These are phyloP conservation scores for Antheraea yamamai DNA, from an alignment of 2,888 invertebrate species.

Conservation along the genomic window DNA sequence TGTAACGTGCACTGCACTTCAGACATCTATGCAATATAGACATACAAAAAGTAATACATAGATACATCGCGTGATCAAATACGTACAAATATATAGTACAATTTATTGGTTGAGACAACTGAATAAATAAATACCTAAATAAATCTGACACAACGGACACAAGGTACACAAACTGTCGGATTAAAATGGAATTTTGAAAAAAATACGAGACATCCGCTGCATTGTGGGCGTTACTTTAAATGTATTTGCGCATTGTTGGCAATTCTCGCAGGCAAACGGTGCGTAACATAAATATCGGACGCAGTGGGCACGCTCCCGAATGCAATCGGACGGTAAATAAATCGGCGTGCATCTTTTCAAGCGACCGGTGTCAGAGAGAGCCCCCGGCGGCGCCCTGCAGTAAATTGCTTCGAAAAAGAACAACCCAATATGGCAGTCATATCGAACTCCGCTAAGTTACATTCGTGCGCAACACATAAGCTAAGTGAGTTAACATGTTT, in stretches of 20 bases:
- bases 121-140: constrained; percentile 44
- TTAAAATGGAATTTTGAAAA: constrained; percentile 64
- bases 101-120: constrained; percentile 25
- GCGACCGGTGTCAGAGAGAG: constrained; percentile 56
- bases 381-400: constrained; percentile 65
- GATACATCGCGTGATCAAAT: background rate
- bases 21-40: background rate
- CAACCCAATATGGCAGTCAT: constrained; percentile 71
- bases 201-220: constrained; percentile 64
- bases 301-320: constrained; percentile 71
- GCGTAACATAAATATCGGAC: constrained; percentile 73
- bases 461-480: constrained; percentile 66
- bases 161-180: constrained; percentile 43
- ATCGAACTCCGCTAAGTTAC: constrained; percentile 74
- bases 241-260: constrained; percentile 74
- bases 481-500: constrained; percentile 81
- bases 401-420: constrained; percentile 78
- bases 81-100: background rate
- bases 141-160: constrained; percentile 54
- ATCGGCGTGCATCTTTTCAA: constrained; percentile 67
- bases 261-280: constrained; percentile 55
- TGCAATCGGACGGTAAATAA: constrained; percentile 67
- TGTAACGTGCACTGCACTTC: background rate
- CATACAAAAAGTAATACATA: background rate
- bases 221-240: constrained; percentile 69